Conservation (phyloP, 2,888 invertebrate genomes). For the Trachelus tabidus region DNA sequence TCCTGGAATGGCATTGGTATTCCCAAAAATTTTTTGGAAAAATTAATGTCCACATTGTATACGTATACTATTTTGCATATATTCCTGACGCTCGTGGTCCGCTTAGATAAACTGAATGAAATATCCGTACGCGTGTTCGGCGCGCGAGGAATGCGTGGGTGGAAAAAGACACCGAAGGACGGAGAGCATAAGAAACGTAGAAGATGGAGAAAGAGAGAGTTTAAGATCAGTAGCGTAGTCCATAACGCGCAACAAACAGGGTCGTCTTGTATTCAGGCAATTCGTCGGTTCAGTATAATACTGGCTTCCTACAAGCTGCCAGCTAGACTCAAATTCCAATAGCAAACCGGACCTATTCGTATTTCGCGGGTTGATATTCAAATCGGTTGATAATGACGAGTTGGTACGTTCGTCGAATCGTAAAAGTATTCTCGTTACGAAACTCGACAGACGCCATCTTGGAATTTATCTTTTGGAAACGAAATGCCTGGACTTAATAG, state of each 20-base stretch:
- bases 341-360: background rate
- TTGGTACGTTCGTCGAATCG: background rate
- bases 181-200: background rate
- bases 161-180: background rate
- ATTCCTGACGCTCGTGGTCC: background rate
- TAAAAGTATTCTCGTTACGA: background rate
- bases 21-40: background rate
- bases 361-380: background rate
- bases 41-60: background rate
- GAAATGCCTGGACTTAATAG: slow-evolving; percentile 4
- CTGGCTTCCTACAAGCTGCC: background rate
- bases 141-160: slow-evolving; percentile 1
- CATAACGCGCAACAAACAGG: background rate
- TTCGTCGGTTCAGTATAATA: background rate
- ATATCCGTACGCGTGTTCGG: background rate
- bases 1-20: background rate
- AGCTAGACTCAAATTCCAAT: background rate
- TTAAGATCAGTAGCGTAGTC: background rate
- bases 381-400: background rate
- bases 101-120: slow-evolving; percentile 1
- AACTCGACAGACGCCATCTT: background rate
- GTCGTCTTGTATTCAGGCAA: background rate
- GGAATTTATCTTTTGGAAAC: background rate
- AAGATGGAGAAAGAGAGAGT: background rate
- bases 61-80: background rate